Percentiles rank a stretch among this genome's conserved stretches.
These are phyloP conservation scores for Melipona quadrifasciata DNA, from an alignment of 1,140 invertebrate genomes.

Conservation along the genomic window DNA sequence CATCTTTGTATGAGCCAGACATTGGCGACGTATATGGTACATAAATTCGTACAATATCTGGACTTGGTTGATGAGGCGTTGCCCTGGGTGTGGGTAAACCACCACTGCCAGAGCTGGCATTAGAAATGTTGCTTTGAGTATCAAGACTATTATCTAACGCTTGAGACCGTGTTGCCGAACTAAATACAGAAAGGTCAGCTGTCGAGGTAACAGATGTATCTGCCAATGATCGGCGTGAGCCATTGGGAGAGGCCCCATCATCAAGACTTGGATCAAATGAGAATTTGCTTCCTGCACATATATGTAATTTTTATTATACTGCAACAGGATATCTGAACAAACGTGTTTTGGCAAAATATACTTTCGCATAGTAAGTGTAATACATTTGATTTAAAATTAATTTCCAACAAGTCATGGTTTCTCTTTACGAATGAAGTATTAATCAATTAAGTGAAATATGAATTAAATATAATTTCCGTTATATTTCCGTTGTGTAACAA, in stretches of 20 bases:
- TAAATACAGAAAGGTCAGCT: slow-evolving; percentile 90
- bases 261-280: slow-evolving; percentile 87
- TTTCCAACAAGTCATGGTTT: background rate
- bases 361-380: slow-evolving; percentile 26
- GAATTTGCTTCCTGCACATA: slow-evolving; percentile 84
- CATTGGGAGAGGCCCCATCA: slow-evolving; percentile 85
- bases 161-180: slow-evolving; percentile 87
- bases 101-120: slow-evolving; percentile 84
- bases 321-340: slow-evolving; percentile 16
- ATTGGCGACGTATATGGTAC: slow-evolving; percentile 85
- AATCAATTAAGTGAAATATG: background rate
- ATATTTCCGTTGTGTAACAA: slow-evolving; percentile 14
- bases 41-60: slow-evolving; percentile 89
- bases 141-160: slow-evolving; percentile 88
- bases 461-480: background rate
- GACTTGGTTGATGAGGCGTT: slow-evolving; percentile 84
- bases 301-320: slow-evolving; percentile 43
- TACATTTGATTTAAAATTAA: slow-evolving; percentile 18
- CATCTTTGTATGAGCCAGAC: slow-evolving; percentile 83
- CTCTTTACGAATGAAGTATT: background rate
- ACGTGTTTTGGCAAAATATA: slow-evolving; percentile 12
- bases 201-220: slow-evolving; percentile 92
- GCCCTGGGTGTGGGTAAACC: slow-evolving; percentile 86
- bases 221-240: slow-evolving; percentile 89
- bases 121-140: slow-evolving; percentile 88